phyloP scores from a whole-genome alignment of 64 coral and sea anemone genomes.

The Acropora yongei region DNA sequence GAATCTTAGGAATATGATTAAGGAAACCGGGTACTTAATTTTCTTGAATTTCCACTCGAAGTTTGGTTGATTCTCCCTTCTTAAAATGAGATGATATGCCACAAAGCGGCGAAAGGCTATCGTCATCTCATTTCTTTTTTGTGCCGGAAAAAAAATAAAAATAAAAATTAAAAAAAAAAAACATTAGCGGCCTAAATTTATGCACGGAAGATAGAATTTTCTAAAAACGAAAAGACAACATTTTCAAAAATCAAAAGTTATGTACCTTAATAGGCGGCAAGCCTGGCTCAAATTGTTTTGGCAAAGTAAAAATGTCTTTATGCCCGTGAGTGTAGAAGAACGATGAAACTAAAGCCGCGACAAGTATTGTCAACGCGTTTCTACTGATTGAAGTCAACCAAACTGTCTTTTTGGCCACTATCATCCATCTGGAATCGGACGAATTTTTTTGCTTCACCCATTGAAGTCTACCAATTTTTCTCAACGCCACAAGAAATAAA shows the following conservation, averaged over 20 bases:
- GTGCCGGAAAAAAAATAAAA: background rate
- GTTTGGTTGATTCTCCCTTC: too few relatives aligned
- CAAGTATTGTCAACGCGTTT: constrained; percentile 82
- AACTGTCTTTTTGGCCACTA: constrained; percentile 68
- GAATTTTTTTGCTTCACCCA: constrained; percentile 65
- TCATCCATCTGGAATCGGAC: constrained; percentile 45
- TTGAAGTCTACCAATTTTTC: constrained; percentile 63
- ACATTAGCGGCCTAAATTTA: background rate
- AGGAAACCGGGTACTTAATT: too few relatives aligned
- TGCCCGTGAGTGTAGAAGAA: constrained; percentile 68
- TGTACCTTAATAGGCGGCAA: constrained; percentile 88
- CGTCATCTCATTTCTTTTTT: background rate
- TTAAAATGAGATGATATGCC: background rate
- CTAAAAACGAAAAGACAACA: background rate
- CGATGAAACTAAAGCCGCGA: constrained; percentile 61
- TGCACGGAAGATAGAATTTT: too few relatives aligned
- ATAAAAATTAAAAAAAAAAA: too few relatives aligned
- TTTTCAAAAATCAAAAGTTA: background rate
- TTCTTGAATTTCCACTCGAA: too few relatives aligned
- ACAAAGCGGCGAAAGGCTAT: too few relatives aligned
- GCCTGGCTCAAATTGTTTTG: constrained; percentile 78
- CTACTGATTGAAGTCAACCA: constrained; percentile 83
- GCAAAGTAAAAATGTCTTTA: constrained; percentile 73
- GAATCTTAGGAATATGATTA: background rate
- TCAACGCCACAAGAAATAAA: constrained; percentile 51